Conservation (phyloP, 2,113 vertebrate genomes). For the Sorex araneus region DNA sequence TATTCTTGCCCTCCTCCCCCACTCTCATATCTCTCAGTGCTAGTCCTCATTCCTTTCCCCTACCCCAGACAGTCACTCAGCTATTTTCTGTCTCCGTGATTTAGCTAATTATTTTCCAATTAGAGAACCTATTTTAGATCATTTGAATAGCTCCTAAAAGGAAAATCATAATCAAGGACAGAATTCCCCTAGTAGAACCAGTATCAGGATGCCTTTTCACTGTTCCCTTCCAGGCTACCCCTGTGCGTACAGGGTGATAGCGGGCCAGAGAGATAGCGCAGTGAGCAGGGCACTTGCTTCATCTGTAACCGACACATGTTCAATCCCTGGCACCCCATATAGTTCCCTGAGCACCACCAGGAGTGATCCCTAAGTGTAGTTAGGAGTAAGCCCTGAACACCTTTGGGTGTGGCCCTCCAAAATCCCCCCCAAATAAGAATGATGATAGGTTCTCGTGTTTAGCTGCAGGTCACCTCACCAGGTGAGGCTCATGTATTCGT, state of each 20-base stretch:
- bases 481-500: neutral
- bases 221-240: neutral
- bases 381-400: no score
- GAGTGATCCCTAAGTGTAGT: no score
- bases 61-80: neutral
- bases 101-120: conserved; percentile 43
- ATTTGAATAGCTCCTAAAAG: neutral
- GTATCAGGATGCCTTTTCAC: fast-evolving
- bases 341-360: no score
- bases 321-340: no score
- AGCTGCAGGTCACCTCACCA: no score
- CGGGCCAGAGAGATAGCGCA: no score
- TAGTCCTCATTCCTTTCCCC: neutral
- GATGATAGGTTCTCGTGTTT: no score
- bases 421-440: no score
- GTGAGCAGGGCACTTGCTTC: no score
- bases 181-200: neutral
- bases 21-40: neutral
- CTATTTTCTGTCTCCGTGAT: neutral
- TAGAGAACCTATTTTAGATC: conserved; percentile 50
- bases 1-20: no score
- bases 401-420: no score
- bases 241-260: neutral
- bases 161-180: neutral
- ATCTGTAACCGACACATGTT: no score